A percentile compares a stretch with the other conserved stretches of the same genome.
Conservation (phyloP, 2,888 invertebrate species). For the Tribolium freemani region DNA sequence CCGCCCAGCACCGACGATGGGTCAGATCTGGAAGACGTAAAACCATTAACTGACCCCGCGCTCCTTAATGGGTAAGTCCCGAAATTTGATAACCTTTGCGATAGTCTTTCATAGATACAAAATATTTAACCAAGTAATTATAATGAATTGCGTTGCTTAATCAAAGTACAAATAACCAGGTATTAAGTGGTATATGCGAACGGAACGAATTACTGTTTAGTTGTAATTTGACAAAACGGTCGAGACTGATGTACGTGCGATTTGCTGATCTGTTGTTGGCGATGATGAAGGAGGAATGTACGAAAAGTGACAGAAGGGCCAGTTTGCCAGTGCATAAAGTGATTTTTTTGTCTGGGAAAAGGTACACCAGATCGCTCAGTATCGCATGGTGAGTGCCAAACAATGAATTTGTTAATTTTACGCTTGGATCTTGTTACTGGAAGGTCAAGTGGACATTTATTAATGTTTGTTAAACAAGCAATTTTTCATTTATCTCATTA, state of each 20-base stretch:
- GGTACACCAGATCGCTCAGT: slow-evolving; percentile 29
- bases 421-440: background rate
- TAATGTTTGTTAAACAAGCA: background rate
- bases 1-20: slow-evolving; percentile 61
- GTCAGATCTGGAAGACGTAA: slow-evolving; percentile 64
- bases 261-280: background rate
- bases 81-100: slow-evolving; percentile 21
- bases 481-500: too few relatives aligned
- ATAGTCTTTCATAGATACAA: slow-evolving; percentile 3
- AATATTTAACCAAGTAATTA: slow-evolving; percentile 38
- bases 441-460: background rate
- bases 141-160: slow-evolving; percentile 24
- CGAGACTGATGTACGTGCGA: background rate
- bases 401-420: background rate
- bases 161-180: slow-evolving; percentile 41
- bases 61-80: slow-evolving; percentile 66
- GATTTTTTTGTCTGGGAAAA: slow-evolving; percentile 44
- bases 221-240: background rate
- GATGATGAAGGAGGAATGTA: background rate
- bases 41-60: slow-evolving; percentile 62
- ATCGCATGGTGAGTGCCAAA: slow-evolving; percentile 21
- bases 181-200: background rate
- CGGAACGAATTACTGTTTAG: background rate
- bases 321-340: slow-evolving; percentile 57
- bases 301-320: slow-evolving; percentile 46